These are phyloP conservation scores for Aselliscus stoliczkanus DNA, from an alignment of 2,797 vertebrate genomes.

Conservation along the genomic window DNA sequence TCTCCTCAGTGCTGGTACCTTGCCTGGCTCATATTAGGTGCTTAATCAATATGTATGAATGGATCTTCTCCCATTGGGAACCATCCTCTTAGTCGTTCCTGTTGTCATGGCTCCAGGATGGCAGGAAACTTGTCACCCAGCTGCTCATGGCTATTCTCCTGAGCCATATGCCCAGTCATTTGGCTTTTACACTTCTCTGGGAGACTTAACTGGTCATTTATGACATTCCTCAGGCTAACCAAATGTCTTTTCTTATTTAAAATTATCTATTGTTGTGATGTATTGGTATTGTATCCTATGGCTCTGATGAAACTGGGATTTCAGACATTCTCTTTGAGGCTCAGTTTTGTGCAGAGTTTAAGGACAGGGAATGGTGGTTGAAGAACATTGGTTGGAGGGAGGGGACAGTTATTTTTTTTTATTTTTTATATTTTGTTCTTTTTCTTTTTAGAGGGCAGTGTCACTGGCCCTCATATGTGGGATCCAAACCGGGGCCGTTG, in stretches of 20 bases:
- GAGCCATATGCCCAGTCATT: background rate
- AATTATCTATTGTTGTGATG: background rate
- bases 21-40: background rate
- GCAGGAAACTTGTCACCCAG: background rate
- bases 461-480: too few relatives aligned
- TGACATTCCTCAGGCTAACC: background rate
- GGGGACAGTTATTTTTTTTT: background rate
- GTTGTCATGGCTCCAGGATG: background rate
- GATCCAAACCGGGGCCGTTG: too few relatives aligned
- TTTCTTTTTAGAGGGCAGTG: too few relatives aligned
- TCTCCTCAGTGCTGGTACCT: background rate
- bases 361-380: background rate
- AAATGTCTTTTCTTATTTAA: conserved; percentile 2
- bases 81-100: background rate
- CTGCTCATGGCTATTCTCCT: background rate
- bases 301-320: background rate
- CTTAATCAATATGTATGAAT: background rate
- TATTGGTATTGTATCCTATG: background rate
- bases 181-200: background rate
- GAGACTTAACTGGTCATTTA: background rate
- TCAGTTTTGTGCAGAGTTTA: conserved; percentile 6
- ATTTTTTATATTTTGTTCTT: too few relatives aligned
- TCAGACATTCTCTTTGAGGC: background rate
- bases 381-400: background rate
- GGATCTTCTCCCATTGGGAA: background rate